Base-by-base conservation (phyloP, 2,797 vertebrate genomes). In the Linurgus olivaceus region DNA sequence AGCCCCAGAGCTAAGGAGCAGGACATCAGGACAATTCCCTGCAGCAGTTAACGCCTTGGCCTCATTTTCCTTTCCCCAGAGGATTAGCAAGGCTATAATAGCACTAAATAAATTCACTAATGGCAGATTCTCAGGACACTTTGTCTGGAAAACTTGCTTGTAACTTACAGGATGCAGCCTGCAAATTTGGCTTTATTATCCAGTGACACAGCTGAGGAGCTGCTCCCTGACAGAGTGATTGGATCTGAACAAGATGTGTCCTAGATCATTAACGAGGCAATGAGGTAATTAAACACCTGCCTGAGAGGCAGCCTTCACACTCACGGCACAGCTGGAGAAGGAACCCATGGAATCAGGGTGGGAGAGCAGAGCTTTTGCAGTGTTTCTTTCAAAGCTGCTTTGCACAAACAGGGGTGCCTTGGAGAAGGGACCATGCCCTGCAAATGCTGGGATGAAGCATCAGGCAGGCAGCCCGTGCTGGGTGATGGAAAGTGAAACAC, bases 31-130 rank as follows among this genome's bases (percentile, higher is more conserved):
- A 52, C 78, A 28, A 38, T 90, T 79, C 94, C 90, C 88, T 55
- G 26, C 38, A 78, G 92, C 90, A 90, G 42, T 61, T 40, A 68
- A 73, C 1, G 38, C 1, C 0, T 91, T 95, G 91, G 68, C 79
- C 82, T 83, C 4, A 84, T 94, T 95, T 92, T 93, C 89, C 86
- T 93, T 58, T 87, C 85, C 82, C 79, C 91, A 81, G 85, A 95
- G 87, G 65, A 86, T 90, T 68, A 80, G 87, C 94, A 52, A 89
- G 91, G 91, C 81, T 96, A 61, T 91, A 94, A 93, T 91, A 88
- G 94, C 76, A 28, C 62, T 7, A 51, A 89, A 86, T 81, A 80
- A 91, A 94, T 68, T 15, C 84, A 31, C 84, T 75, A 74, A 90
- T 92, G 28, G 94, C 87, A 86, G 75, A 89, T 91, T 94, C 92